phyloP scores from a whole-genome alignment of 2,797 vertebrate species.

The Astyanax mexicanus region DNA sequence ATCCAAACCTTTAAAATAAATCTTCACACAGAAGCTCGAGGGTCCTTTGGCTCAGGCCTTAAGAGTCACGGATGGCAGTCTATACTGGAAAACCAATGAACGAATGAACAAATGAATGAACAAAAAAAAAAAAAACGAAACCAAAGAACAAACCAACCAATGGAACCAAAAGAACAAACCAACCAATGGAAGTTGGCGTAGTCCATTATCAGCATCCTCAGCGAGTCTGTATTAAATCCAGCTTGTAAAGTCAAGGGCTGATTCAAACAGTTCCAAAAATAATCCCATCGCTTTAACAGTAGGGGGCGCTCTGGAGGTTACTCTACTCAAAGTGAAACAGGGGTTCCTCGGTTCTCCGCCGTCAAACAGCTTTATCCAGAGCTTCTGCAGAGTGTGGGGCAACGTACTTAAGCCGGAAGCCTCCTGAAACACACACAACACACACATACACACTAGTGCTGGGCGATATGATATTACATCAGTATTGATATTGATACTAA shows the following conservation, averaged over 20 bases:
- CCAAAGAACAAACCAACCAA: no score
- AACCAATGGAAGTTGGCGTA: background rate
- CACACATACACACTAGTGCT: slow-evolving; percentile 11
- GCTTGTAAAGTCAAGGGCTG: slow-evolving; percentile 23
- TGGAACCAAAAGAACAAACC: background rate
- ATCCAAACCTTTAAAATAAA: background rate
- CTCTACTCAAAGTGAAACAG: slow-evolving; percentile 31
- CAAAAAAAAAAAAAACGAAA: no score
- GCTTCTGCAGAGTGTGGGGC: slow-evolving; percentile 86
- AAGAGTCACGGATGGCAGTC: background rate
- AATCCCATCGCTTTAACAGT: slow-evolving; percentile 21
- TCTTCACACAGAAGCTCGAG: background rate
- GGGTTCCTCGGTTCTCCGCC: slow-evolving; percentile 70
- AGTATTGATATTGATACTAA: no score
- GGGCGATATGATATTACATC: no score
- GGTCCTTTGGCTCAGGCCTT: background rate
- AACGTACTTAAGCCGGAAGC: slow-evolving; percentile 90
- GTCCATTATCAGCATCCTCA: background rate
- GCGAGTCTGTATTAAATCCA: no score
- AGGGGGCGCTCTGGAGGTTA: slow-evolving; percentile 28
- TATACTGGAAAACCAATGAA: background rate
- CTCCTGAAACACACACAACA: slow-evolving; percentile 80
- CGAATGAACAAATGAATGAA: no score
- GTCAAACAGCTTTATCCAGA: slow-evolving; percentile 89
- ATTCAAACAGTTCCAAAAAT: slow-evolving; percentile 25